Conservation (phyloP, 2,888 invertebrate genomes). For the Papilio elwesi region DNA sequence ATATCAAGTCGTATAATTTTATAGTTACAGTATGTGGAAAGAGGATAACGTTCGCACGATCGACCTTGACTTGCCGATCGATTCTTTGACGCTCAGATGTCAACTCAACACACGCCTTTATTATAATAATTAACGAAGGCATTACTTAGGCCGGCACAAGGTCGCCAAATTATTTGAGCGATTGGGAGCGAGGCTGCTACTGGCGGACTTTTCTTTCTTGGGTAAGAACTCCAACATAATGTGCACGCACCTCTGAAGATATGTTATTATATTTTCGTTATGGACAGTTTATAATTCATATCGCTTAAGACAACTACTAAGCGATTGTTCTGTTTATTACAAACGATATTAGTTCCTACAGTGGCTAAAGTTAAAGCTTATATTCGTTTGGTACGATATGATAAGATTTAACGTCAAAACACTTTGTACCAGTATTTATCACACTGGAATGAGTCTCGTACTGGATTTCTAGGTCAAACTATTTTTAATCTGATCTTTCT, state of each 20-base stretch:
- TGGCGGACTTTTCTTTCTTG: constrained; percentile 64
- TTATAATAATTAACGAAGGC: constrained; percentile 75
- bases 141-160: constrained; percentile 68
- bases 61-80: constrained; percentile 31
- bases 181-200: constrained; percentile 75
- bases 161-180: constrained; percentile 71
- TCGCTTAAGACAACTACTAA: constrained; percentile 35
- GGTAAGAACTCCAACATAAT: constrained; percentile 57
- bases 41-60: constrained; percentile 16
- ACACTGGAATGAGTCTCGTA: constrained; percentile 25
- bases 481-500: constrained; percentile 25
- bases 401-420: constrained; percentile 2
- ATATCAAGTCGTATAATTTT: neutral
- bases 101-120: constrained; percentile 62
- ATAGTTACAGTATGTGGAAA: neutral
- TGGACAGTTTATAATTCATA: constrained; percentile 53
- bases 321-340: constrained; percentile 11
- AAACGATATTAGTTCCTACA: neutral
- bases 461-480: constrained; percentile 36
- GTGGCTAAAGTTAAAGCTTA: neutral
- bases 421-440: constrained; percentile 27
- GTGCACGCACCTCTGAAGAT: constrained; percentile 61
- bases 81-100: constrained; percentile 65
- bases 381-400: neutral
- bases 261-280: constrained; percentile 78